Evolutionary conservation across 2,797 vertebrate genomes (phyloP), one percentile per base, ranked within the genome.

Genomic region (Siniperca undulata): DNA sequence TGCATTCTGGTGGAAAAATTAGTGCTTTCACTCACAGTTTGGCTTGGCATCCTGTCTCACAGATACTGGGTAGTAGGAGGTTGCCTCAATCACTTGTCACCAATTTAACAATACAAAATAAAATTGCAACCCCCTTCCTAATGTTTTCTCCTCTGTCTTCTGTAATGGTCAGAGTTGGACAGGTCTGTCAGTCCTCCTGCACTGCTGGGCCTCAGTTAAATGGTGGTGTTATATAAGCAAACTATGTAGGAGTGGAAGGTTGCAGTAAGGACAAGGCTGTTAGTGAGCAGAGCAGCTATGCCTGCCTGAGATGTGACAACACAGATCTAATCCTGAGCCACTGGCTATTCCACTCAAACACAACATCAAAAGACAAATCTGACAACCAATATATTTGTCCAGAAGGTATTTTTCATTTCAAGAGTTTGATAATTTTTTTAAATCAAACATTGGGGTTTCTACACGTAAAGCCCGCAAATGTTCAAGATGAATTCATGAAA

Each of bases 141-240:
- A 7, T 56, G 66, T 71, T 42, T 55, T 22, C 0, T 62, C 24
- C 52, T 24, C 16, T 36, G 40, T 72, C 34, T 13, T 53, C 50
- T 70, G 42, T 67, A 65, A 68, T 40, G 16, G 48, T 71, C 38
- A 38, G 50, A 59, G 60, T n/a, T 50, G 48, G 70, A 77, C 78
- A 62, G 77, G 52, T 74, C 65, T 58, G 13, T 40, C 52, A 77
- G 59, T 70, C 38, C 59, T 74, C 67, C 70, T 72, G 82, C 76
- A 61, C 70, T 36, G 42, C 64, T 12, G 16, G 42, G 80, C 77
- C 59, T 53, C 58, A 38, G 67, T 77, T 80, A 78, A 89, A 80
- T 52, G 24, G 6, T 6, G 7, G 30, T 38, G 83, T 91, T 94
- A 88, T 7, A 70, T 89, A 91, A 91, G 69, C 62, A 61, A 74